phyloP scores from a whole-genome alignment of 2,888 invertebrate genomes.

The Mesoligia furuncula region DNA sequence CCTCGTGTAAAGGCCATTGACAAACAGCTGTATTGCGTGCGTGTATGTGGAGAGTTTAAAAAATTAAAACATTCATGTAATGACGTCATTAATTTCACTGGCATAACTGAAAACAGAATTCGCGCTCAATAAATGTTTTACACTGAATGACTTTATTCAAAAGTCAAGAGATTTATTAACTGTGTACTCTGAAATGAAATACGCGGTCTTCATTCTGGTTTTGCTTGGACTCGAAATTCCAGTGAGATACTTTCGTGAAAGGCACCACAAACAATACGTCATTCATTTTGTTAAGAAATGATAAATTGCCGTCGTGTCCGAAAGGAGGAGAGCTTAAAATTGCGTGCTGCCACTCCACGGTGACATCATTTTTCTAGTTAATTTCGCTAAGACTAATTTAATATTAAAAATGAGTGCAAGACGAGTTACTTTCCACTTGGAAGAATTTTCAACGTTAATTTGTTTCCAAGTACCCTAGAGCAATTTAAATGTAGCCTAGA shows the following conservation, averaged over 20 bases:
- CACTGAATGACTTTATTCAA: conserved; percentile 46
- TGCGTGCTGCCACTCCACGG: conserved; percentile 65
- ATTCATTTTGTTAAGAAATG: conserved; percentile 72
- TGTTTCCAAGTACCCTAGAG: conserved; percentile 32
- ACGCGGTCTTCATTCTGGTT: conserved; percentile 59
- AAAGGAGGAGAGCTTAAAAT: conserved; percentile 66
- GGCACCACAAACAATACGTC: conserved; percentile 68
- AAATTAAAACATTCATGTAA: conserved; percentile 68
- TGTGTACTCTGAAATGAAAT: conserved; percentile 58
- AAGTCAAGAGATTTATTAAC: conserved; percentile 62
- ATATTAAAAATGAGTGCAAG: conserved; percentile 65
- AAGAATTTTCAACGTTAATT: conserved; percentile 59
- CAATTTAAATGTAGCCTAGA: conserved; percentile 42
- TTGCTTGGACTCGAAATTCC: conserved; percentile 54
- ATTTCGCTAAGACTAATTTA: conserved; percentile 69
- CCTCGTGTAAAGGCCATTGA: conserved; percentile 66
- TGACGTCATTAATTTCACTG: conserved; percentile 53
- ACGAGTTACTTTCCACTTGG: conserved; percentile 52
- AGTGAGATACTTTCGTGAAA: conserved; percentile 67
- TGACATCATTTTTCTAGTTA: conserved; percentile 72
- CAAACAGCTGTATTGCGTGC: conserved; percentile 80
- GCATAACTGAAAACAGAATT: conserved; percentile 41
- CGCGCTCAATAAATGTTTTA: conserved; percentile 37
- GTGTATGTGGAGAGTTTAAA: conserved; percentile 60
- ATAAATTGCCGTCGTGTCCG: conserved; percentile 70